These are phyloP conservation scores for Eupithecia vulgata DNA, from an alignment of 2,888 invertebrate species.

Conservation along the genomic window DNA sequence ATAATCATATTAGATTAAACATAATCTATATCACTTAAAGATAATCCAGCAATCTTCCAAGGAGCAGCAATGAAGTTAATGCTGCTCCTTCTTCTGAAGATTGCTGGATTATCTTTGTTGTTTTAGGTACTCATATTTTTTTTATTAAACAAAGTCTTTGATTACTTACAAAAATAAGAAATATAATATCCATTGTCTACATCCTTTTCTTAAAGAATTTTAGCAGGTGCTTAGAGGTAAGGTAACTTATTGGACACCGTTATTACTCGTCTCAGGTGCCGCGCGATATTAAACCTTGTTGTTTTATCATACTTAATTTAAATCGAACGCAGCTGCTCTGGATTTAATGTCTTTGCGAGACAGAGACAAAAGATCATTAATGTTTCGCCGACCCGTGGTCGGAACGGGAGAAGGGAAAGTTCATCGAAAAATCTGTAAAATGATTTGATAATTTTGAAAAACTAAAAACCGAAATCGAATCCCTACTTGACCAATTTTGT, in stretches of 20 bases:
- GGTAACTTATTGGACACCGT: constrained; percentile 28
- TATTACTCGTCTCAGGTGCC: constrained; percentile 34
- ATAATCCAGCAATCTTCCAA: too few species aligned
- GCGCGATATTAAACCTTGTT: constrained; percentile 51
- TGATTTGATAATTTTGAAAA: too few species aligned
- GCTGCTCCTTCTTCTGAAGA: too few species aligned
- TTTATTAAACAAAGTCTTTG: not conserved
- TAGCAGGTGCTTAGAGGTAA: constrained; percentile 17
- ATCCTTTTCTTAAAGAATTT: constrained; percentile 7
- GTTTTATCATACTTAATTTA: constrained; percentile 57
- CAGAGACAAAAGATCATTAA: constrained; percentile 27
- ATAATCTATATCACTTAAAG: too few species aligned
- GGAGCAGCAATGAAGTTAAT: too few species aligned
- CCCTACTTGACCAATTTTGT: too few species aligned
- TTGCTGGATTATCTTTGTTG: too few species aligned
- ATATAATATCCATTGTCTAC: not conserved
- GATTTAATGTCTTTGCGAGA: constrained; percentile 49
- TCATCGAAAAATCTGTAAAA: too few species aligned
- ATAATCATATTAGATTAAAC: too few species aligned
- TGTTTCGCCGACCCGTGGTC: not conserved
- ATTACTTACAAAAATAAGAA: not conserved
- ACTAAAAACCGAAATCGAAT: too few species aligned
- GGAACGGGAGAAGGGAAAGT: not conserved
- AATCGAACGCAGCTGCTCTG: constrained; percentile 52
- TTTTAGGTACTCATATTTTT: too few species aligned